Evolutionary conservation across 2,797 vertebrate genomes (phyloP), one percentile per base, ranked within the genome.

Genomic region (Chiloscyllium punctatum): DNA sequence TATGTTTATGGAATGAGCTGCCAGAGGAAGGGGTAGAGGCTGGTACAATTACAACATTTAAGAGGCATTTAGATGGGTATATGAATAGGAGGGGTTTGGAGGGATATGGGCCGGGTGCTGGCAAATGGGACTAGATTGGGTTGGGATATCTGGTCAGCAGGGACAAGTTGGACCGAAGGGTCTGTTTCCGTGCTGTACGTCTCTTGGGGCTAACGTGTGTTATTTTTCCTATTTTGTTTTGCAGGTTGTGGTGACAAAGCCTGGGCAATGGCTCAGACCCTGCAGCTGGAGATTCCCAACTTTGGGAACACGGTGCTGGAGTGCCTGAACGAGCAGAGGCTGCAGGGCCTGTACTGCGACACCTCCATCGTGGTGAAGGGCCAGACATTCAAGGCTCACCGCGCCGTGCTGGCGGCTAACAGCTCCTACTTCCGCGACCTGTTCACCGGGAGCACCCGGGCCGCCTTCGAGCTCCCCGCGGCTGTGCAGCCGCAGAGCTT

Each of bases 251-350:
- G 6, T 16, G 27, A 16, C 6, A 6, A 33, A 9, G 27, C 18
- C 94, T 96, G 97, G 97, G 96, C 97, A 98, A 99, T 99, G 99
- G 99, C 99, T 96, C 99, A 99, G 98, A 98, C 99, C 98, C 98
- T 99, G 97, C 99, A 99, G 97, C 98, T 99, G 97, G 99, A 99
- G 98, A 99, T 99, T 97, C 99, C 99, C 95, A 99, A 99, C 98
- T 99, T 99, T 0, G 99, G 99, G 97, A 99, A 98, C 98, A 99
- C 99, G 0, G 99, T 99, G 96, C 97, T 99, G 96, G 98, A 99
- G 97, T 99, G 98, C 97, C 98, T 99, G 48, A 99, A 99, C 0
- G 99, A 99, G 98, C 99, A 99, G 97, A 97, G 99, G 23, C 98
- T 99, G 96, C 98, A 98, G 97, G 99, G 99, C 96, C 99, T 99